Percentiles rank a stretch among this genome's conserved stretches.
phyloP scores from a whole-genome alignment of 2,797 vertebrate species.

The Podargus strigoides region DNA sequence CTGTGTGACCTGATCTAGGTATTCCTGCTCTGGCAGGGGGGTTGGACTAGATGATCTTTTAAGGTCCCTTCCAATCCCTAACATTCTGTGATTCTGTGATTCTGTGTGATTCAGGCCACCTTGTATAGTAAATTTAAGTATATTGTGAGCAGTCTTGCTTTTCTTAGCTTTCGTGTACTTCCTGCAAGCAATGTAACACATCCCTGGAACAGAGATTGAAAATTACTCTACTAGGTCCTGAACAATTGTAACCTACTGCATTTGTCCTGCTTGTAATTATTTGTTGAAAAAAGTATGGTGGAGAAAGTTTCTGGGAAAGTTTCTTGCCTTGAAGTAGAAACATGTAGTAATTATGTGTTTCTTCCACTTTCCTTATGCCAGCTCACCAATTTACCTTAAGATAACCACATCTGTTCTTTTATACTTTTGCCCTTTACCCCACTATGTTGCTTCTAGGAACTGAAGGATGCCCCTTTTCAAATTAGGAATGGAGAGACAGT shows the following conservation, averaged over 20 bases:
- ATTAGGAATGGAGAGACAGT: neutral
- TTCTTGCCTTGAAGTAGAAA: neutral
- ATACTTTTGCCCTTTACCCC: neutral
- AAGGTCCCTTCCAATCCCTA: too few species aligned
- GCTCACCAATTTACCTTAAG: neutral
- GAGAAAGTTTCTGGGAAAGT: neutral
- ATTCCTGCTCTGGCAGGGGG: too few species aligned
- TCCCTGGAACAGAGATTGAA: neutral
- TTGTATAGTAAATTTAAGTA: neutral
- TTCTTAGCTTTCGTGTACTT: neutral
- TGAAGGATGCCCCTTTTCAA: neutral
- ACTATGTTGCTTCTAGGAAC: neutral
- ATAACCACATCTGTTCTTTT: neutral
- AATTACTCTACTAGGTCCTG: neutral
- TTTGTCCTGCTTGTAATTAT: neutral
- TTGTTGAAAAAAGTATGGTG: neutral
- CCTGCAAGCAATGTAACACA: neutral
- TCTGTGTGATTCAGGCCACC: neutral
- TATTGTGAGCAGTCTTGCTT: neutral
- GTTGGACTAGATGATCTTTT: too few species aligned
- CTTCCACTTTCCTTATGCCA: neutral
- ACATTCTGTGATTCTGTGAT: too few species aligned
- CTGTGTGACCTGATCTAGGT: too few species aligned
- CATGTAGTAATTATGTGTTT: accelerated
- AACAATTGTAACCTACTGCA: neutral